These are phyloP conservation scores for Lingula anatina DNA, from an alignment of 2,888 invertebrate species.

Conservation along the genomic window DNA sequence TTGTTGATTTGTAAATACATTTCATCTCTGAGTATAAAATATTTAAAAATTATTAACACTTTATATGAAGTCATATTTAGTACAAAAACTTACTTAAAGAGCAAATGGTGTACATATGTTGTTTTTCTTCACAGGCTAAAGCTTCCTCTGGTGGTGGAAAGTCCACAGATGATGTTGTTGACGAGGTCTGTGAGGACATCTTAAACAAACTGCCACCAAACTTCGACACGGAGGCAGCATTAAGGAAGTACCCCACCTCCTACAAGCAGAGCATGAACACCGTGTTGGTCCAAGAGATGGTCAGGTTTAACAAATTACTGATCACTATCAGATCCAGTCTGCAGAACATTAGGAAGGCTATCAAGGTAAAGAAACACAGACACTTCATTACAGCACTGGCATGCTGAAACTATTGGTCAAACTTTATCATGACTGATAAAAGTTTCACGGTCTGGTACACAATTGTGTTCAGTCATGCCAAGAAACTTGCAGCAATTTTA, in stretches of 20 bases:
- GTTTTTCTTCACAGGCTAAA: constrained; percentile 40
- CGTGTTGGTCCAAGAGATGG: constrained; percentile 54
- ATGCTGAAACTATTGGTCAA: too few relatives aligned
- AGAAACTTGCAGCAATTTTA: too few relatives aligned
- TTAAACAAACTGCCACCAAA: constrained; percentile 57
- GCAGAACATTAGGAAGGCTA: constrained; percentile 50
- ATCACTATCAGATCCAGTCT: constrained; percentile 43
- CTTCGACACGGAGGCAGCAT: constrained; percentile 49
- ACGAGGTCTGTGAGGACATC: constrained; percentile 74
- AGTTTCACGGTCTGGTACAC: too few relatives aligned
- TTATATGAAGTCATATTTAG: too few relatives aligned
- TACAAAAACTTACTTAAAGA: too few relatives aligned
- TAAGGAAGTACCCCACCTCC: constrained; percentile 51
- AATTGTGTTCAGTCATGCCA: too few relatives aligned
- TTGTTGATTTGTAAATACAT: too few relatives aligned
- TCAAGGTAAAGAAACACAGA: constrained; percentile 38
- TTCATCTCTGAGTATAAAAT: too few relatives aligned
- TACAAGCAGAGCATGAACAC: constrained; percentile 55
- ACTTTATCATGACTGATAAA: too few relatives aligned
- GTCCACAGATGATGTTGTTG: constrained; percentile 75
- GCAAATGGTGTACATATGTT: too few relatives aligned
- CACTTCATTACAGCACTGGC: not conserved
- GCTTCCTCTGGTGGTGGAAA: constrained; percentile 54
- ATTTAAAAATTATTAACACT: too few relatives aligned
- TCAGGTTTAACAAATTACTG: constrained; percentile 51